Evolutionary conservation across 2,113 vertebrate species (phyloP), one percentile per base, ranked within the genome.

Genomic region (Mesocricetus auratus): DNA sequence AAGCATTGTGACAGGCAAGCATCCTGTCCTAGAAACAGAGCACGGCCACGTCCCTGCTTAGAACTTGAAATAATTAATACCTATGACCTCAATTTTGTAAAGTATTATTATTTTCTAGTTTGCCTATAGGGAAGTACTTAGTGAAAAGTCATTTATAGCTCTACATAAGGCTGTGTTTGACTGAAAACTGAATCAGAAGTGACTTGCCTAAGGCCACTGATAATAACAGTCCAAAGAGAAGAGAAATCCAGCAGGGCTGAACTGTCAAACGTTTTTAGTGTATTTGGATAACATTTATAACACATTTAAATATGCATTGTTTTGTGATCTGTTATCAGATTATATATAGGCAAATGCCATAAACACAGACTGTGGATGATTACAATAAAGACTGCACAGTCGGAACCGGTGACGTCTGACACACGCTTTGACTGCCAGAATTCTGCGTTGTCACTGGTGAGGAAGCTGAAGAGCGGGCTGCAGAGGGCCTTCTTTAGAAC

Each of bases 61-160:
- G 85, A 95, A 94, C 85, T 81, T 90, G 91, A 94, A 87, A 96
- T 97, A 94, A 96, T 97, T 96, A 94, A 97, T 96, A 66, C 75
- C 89, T 82, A 10, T 90, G 97, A 96, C 90, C 92, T 96, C 75
- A 91, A 69, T 95, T 95, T 88, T 94, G 73, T 29, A 31, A 94
- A 95, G 82, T 86, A 89, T 92, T 92, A 94, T 94, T 92, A 94
- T 95, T 94, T 95, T 95, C 79, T 75, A 36, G 87, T 91, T 95
- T 95, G 92, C 89, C 96, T 95, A 58, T 78, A 91, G 75, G 79
- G 88, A 68, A 91, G 45, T 53, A 42, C 62, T 95, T 94, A 91
- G 92, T 86, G 90, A 89, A 77, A 96, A 93, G 39, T 79, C 58
- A 42, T 87, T 96, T 91, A 31, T 95, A 90, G 88, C 69, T 56